Percentiles rank a stretch among this genome's conserved stretches.
phyloP scores from a whole-genome alignment of 2,888 invertebrate genomes.

The Schrankia costaestrigalis region DNA sequence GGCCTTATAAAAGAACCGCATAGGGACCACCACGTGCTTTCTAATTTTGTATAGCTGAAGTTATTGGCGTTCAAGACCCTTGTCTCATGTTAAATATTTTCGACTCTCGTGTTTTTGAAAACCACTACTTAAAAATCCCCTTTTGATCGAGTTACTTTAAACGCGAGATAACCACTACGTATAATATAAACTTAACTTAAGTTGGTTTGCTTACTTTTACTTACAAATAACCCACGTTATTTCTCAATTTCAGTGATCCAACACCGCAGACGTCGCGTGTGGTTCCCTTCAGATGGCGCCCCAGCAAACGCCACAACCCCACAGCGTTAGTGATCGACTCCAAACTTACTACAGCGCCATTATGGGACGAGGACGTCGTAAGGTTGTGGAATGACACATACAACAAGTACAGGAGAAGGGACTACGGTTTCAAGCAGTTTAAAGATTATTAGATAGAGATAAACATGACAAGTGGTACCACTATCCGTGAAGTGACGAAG shows the following conservation, averaged over 20 bases:
- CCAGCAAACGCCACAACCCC: slow-evolving; percentile 58
- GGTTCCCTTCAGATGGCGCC: slow-evolving; percentile 59
- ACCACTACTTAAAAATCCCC: too few relatives aligned
- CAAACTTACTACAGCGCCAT: slow-evolving; percentile 48
- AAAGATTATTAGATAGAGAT: slow-evolving; percentile 4
- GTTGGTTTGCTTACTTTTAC: too few relatives aligned
- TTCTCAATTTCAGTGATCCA: slow-evolving; percentile 63
- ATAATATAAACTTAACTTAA: too few relatives aligned
- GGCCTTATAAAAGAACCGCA: too few relatives aligned
- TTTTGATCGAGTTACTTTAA: too few relatives aligned
- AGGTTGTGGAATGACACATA: slow-evolving; percentile 67
- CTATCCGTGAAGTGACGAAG: neutral
- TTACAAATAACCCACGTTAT: too few relatives aligned
- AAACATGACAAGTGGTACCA: neutral
- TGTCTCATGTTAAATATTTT: too few relatives aligned
- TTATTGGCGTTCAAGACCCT: too few relatives aligned
- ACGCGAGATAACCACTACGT: too few relatives aligned
- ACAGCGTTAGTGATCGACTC: slow-evolving; percentile 59
- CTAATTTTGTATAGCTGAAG: too few relatives aligned
- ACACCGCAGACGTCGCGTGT: slow-evolving; percentile 51
- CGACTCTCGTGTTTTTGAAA: too few relatives aligned
- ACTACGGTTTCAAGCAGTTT: slow-evolving; percentile 37
- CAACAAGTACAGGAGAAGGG: slow-evolving; percentile 52
- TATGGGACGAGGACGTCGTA: slow-evolving; percentile 56
- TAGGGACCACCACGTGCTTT: too few relatives aligned